Evolutionary conservation across 2,113 vertebrate species (phyloP).

Genomic region (Chloebia gouldiae): DNA sequence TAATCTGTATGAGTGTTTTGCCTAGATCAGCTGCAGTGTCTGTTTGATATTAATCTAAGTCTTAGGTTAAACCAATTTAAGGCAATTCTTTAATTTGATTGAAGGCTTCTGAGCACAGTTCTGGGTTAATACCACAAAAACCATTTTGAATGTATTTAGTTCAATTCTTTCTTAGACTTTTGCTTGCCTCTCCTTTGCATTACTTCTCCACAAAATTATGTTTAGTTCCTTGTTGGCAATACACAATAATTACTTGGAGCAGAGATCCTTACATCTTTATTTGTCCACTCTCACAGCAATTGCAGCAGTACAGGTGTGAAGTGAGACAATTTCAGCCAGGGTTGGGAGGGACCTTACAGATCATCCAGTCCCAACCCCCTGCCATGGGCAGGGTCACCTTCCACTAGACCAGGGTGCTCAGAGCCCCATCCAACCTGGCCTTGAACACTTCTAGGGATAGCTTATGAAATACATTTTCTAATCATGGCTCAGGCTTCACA

Average conservation of each 20-base stretch:
- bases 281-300: neutral
- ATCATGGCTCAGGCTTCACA: neutral
- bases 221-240: neutral
- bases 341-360: neutral
- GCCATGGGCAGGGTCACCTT: neutral
- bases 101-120: neutral
- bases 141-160: neutral
- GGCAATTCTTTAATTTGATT: neutral
- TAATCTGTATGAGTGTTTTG: neutral
- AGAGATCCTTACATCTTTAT: neutral
- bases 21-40: neutral
- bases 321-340: neutral
- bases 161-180: neutral
- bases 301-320: neutral
- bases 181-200: neutral
- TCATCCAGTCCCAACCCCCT: fast-evolving
- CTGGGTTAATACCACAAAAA: neutral
- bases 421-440: neutral
- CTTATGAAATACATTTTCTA: neutral
- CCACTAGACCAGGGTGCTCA: neutral
- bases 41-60: neutral
- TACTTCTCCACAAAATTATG: neutral
- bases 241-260: neutral
- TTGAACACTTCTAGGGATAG: neutral
- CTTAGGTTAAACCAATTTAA: neutral